These are phyloP conservation scores for Galeopterus variegatus DNA, from an alignment of 2,113 vertebrate genomes.

Conservation along the genomic window DNA sequence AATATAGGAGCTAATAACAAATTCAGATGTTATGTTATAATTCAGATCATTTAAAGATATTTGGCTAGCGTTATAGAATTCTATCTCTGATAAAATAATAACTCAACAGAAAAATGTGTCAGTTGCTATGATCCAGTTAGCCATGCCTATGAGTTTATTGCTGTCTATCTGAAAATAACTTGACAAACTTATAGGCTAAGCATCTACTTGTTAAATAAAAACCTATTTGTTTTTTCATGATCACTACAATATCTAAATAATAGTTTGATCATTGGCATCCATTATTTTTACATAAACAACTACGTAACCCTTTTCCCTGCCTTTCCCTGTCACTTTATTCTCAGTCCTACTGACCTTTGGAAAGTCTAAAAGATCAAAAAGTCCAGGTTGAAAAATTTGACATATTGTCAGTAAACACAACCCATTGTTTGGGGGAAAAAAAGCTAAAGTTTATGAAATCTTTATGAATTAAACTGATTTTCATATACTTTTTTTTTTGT, in stretches of 20 bases:
- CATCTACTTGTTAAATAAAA: not conserved
- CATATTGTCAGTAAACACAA: not conserved
- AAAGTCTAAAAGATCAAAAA: not conserved
- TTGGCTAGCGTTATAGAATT: not conserved
- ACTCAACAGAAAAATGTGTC: not conserved
- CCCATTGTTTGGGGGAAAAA: not conserved
- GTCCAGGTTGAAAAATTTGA: not conserved
- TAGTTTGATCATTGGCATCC: not conserved
- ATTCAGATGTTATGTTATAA: not conserved
- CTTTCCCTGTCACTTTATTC: not conserved
- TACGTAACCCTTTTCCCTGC: not conserved
- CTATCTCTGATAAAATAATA: not conserved
- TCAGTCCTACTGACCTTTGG: not conserved
- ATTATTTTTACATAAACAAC: not conserved
- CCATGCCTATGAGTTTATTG: not conserved
- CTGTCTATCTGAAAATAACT: not conserved
- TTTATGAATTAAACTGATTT: not conserved
- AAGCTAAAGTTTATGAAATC: not conserved
- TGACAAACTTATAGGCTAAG: not conserved
- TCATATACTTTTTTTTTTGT: not conserved
- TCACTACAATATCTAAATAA: not conserved
- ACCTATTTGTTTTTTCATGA: not conserved
- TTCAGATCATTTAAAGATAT: not conserved
- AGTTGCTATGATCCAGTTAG: not conserved
- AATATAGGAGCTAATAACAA: not conserved